phyloP scores from a whole-genome alignment of 2,113 vertebrate genomes.

The Burhinus oedicnemus region DNA sequence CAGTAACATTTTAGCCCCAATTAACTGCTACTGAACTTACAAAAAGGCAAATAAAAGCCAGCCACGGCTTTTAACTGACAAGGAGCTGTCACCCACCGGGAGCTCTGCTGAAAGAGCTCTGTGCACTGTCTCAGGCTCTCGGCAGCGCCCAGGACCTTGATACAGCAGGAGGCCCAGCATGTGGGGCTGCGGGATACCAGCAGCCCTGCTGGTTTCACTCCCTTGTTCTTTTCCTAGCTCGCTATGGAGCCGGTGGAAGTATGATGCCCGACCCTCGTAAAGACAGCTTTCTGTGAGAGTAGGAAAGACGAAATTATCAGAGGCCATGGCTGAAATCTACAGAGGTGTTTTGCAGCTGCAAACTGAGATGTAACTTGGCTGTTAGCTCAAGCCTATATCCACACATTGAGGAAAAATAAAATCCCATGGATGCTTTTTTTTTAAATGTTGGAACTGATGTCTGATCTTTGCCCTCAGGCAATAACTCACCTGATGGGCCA shows the following conservation, averaged over 20 bases:
- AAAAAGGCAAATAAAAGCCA: not conserved
- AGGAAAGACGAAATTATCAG: not conserved
- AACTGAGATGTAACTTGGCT: not conserved
- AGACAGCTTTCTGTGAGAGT: not conserved
- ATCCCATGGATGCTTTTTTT: not conserved
- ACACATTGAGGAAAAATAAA: not conserved
- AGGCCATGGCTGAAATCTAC: not conserved
- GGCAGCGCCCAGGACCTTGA: not conserved
- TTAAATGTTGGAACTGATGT: not conserved
- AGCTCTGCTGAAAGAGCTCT: not conserved
- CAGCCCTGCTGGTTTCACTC: not conserved
- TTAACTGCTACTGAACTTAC: not conserved
- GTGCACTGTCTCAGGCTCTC: not conserved
- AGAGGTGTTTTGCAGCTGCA: not conserved
- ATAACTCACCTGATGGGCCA: not conserved
- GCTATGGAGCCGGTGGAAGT: not conserved
- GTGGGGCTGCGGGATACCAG: not conserved
- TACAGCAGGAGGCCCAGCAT: not conserved
- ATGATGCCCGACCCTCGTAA: not conserved
- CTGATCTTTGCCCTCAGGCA: not conserved
- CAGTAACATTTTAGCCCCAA: not conserved
- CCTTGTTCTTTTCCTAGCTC: not conserved
- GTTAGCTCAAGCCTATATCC: not conserved
- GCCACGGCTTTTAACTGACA: not conserved
- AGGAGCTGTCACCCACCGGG: not conserved